phyloP scores from a whole-genome alignment of 2,888 invertebrate genomes.

The Pseudeuparius sepicola region DNA sequence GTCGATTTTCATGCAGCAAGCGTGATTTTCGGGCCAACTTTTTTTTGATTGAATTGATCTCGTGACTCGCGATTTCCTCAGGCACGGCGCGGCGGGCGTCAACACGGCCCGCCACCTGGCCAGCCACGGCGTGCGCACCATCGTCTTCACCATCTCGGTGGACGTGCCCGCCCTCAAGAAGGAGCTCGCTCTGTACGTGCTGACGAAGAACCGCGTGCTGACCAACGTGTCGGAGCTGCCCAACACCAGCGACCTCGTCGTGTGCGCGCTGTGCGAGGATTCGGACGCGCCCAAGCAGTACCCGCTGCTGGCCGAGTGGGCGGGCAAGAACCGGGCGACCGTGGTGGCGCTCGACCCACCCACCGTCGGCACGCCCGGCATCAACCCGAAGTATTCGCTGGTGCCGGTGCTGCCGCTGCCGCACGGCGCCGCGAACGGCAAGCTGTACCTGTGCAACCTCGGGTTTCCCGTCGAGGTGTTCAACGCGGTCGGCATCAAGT shows the following conservation, averaged over 20 bases:
- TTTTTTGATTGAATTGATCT: too few species aligned
- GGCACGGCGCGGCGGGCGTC: conserved; percentile 56
- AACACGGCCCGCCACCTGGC: conserved; percentile 71
- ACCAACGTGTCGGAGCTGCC: conserved; percentile 43
- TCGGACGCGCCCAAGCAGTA: conserved; percentile 39
- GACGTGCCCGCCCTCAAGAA: conserved; percentile 43
- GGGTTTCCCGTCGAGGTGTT: conserved; percentile 72
- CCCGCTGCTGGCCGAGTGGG: conserved; percentile 54
- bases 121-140: conserved; percentile 68
- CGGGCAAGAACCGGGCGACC: conserved; percentile 58
- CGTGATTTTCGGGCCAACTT: too few species aligned
- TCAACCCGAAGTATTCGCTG: conserved; percentile 56
- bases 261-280: conserved; percentile 45
- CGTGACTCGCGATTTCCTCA: conserved; percentile 26
- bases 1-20: too few species aligned
- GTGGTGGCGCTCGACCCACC: conserved; percentile 71
- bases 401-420: conserved; percentile 61
- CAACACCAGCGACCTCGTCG: conserved; percentile 44
- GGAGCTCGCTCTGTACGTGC: conserved; percentile 57
- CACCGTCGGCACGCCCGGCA: conserved; percentile 49
- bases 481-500: conserved; percentile 62
- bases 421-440: conserved; percentile 53
- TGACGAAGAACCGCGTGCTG: conserved; percentile 52
- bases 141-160: conserved; percentile 39
- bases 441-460: conserved; percentile 76